Conservation (phyloP, 2,888 invertebrate genomes). For the Chloroclysta siterata region DNA sequence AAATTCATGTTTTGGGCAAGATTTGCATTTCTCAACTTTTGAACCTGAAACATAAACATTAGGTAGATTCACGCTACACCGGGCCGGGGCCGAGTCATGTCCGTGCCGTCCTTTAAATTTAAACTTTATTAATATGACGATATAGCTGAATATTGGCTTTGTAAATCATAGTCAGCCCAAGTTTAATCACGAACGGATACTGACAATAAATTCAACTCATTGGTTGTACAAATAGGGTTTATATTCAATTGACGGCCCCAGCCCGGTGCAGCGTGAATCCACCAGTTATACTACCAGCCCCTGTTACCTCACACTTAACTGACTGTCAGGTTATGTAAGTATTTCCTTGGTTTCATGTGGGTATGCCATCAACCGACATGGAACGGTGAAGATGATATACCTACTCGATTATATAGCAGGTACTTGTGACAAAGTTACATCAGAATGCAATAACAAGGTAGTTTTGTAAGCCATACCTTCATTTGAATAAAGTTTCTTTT, state of each 20-base stretch:
- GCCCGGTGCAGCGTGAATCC: too few species aligned
- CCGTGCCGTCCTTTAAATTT: too few species aligned
- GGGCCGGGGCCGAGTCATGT: too few species aligned
- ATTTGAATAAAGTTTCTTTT: constrained; percentile 28
- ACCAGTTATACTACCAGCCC: constrained; percentile 6
- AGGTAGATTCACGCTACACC: too few species aligned
- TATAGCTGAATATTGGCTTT: too few species aligned
- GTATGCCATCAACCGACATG: constrained; percentile 31
- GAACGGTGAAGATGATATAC: constrained; percentile 29
- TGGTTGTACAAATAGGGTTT: too few species aligned
- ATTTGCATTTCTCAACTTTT: constrained; percentile 15
- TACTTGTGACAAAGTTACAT: constrained; percentile 29
- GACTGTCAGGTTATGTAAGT: constrained; percentile 20
- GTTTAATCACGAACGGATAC: too few species aligned
- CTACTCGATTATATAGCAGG: constrained; percentile 20
- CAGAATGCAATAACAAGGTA: constrained; percentile 14
- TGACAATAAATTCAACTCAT: too few species aligned
- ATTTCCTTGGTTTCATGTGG: constrained; percentile 32
- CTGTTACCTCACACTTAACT: constrained; percentile 24
- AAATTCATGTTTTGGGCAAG: constrained; percentile 12
- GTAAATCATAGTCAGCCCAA: too few species aligned
- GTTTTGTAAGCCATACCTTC: constrained; percentile 18
- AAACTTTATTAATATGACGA: too few species aligned
- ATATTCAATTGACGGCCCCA: too few species aligned
- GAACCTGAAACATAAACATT: constrained; percentile 4